A percentile compares a stretch with the other conserved stretches of the same genome.
Conservation (phyloP, 2,888 invertebrate genomes). For the Nephrotoma appendiculata region DNA sequence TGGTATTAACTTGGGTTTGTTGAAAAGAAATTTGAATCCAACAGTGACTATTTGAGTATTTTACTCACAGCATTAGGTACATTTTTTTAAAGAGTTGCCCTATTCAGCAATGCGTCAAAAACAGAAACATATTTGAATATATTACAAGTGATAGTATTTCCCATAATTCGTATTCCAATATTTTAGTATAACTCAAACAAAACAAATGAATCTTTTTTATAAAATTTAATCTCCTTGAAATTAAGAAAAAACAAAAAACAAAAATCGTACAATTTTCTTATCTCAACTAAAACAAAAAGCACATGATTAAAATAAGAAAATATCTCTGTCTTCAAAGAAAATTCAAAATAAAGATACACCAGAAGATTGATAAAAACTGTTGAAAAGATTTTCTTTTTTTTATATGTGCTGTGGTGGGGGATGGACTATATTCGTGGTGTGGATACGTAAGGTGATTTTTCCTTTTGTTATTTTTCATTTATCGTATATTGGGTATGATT, state of each 20-base stretch:
- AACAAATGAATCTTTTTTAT: not conserved
- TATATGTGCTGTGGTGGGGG: not conserved
- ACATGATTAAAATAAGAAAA: not conserved
- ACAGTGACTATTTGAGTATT: too few relatives aligned
- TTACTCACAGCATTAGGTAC: too few relatives aligned
- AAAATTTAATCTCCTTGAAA: not conserved
- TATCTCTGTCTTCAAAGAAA: not conserved
- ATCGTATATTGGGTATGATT: not conserved
- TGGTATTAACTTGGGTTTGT: too few relatives aligned
- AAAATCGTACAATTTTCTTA: not conserved
- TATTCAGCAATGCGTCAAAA: too few relatives aligned
- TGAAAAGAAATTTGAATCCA: too few relatives aligned
- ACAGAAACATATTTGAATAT: too few relatives aligned
- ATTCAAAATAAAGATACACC: not conserved
- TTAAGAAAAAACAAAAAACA: not conserved
- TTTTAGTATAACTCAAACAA: not conserved
- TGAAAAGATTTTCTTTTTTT: not conserved
- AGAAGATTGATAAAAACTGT: not conserved
- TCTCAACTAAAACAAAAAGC: not conserved
- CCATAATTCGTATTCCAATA: too few relatives aligned
- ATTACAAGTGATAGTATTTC: too few relatives aligned
- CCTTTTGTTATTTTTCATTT: not conserved
- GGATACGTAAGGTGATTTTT: not conserved
- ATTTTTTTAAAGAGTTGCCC: too few relatives aligned
- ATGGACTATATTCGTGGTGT: not conserved